phyloP scores from a whole-genome alignment of 2,113 vertebrate genomes.

The Pimephales promelas region DNA sequence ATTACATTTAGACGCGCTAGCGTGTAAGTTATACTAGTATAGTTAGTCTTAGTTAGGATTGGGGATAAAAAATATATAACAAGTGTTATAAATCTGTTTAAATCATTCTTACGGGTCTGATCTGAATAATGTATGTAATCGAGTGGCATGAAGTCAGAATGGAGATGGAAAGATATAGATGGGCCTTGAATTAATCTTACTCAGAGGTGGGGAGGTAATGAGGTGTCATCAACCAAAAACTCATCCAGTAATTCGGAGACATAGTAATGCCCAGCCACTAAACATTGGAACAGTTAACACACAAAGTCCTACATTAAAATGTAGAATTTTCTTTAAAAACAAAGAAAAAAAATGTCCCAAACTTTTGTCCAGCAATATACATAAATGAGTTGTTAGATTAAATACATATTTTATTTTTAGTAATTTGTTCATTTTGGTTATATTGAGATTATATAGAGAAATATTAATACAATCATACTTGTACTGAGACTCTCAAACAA shows the following conservation, averaged over 20 bases:
- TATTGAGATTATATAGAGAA: neutral
- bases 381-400: too few species aligned
- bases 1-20: too few species aligned
- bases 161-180: conserved; percentile 27
- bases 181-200: conserved; percentile 20
- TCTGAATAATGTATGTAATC: conserved; percentile 46
- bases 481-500: neutral
- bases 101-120: conserved; percentile 35
- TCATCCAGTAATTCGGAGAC: neutral
- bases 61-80: too few species aligned
- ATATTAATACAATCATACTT: neutral
- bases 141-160: conserved; percentile 24
- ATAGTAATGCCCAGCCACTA: neutral
- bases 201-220: neutral
- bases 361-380: neutral
- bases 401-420: too few species aligned
- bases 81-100: conserved; percentile 30
- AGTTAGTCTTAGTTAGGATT: too few species aligned
- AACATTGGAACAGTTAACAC: neutral
- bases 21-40: too few species aligned
- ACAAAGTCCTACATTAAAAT: neutral
- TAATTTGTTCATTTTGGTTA: neutral
- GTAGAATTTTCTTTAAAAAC: too few species aligned
- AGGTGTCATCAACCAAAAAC: neutral
- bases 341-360: neutral